Evolutionary conservation across 2,888 invertebrate species (phyloP).

Genomic region (Lagria hirta): DNA sequence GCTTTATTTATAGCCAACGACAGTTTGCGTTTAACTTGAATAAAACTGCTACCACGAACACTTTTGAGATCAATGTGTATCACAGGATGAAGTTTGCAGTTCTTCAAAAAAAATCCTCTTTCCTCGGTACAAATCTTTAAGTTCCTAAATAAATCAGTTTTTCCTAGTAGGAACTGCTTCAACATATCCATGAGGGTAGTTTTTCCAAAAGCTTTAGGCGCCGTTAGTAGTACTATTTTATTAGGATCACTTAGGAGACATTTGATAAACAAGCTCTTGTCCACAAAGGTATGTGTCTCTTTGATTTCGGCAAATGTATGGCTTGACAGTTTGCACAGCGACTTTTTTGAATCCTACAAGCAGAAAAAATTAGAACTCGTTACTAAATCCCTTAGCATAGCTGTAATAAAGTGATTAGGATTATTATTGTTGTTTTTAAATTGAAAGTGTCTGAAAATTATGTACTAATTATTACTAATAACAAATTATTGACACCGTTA

Average conservation of each 20-base stretch:
- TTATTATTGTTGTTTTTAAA: constrained; percentile 14
- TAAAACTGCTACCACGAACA: constrained; percentile 25
- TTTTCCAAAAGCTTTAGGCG: constrained; percentile 27
- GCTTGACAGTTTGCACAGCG: constrained; percentile 14
- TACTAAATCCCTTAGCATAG: constrained; percentile 15
- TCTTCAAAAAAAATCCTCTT: constrained; percentile 25
- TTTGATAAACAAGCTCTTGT: constrained; percentile 14
- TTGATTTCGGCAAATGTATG: constrained; percentile 12
- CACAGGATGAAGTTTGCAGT: constrained; percentile 28
- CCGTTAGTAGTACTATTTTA: constrained; percentile 25
- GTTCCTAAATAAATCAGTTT: constrained; percentile 26
- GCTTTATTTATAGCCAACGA: constrained; percentile 21
- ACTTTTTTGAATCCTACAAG: constrained; percentile 14
- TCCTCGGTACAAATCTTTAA: constrained; percentile 26
- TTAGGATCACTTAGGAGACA: constrained; percentile 9
- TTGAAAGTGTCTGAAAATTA: constrained; percentile 14
- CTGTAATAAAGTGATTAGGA: constrained; percentile 15
- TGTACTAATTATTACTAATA: constrained; percentile 16
- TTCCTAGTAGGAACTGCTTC: constrained; percentile 26
- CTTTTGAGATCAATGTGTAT: constrained; percentile 26
- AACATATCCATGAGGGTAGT: constrained; percentile 27
- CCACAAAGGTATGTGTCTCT: constrained; percentile 17
- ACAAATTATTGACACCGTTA: constrained; percentile 14
- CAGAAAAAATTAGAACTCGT: constrained; percentile 15
- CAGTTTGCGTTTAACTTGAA: constrained; percentile 18